phyloP scores from a whole-genome alignment of 2,888 invertebrate genomes.

The Hydrotaea cyrtoneurina region DNA sequence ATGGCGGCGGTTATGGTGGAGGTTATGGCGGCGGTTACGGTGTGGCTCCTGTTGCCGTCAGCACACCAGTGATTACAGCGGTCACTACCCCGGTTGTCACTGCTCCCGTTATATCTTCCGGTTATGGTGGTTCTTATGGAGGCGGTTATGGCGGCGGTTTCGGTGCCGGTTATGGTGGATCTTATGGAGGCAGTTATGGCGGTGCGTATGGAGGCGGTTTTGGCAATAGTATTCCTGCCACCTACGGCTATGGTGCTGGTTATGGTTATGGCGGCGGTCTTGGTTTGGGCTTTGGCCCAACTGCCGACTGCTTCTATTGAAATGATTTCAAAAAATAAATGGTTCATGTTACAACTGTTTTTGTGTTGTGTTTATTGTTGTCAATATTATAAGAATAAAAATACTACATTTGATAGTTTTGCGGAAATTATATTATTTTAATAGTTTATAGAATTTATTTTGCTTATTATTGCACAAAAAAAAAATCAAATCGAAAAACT shows the following conservation, averaged over 20 bases:
- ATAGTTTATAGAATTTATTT: too few species aligned
- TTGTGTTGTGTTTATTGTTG: conserved; percentile 28
- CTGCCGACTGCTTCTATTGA: conserved; percentile 49
- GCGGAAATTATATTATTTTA: too few species aligned
- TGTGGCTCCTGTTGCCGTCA: background rate
- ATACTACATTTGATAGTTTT: too few species aligned
- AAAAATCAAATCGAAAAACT: too few species aligned
- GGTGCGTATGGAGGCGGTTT: conserved; percentile 41
- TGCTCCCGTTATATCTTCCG: background rate
- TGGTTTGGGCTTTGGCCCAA: conserved; percentile 70
- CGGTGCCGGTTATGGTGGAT: conserved; percentile 42
- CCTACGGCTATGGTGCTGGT: conserved; percentile 35
- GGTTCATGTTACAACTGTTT: background rate
- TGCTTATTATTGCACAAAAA: too few species aligned
- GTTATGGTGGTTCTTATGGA: background rate
- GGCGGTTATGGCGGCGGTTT: conserved; percentile 72
- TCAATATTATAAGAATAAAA: conserved; percentile 46
- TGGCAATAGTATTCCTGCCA: background rate
- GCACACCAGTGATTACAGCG: background rate
- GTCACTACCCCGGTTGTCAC: conserved; percentile 20
- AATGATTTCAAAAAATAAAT: background rate
- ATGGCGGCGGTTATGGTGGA: conserved; percentile 10
- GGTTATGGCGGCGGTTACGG: conserved; percentile 20
- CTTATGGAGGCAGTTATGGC: conserved; percentile 34
- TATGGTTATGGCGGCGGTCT: conserved; percentile 1